These are phyloP conservation scores for Salvelinus namaycush DNA, from an alignment of 2,113 vertebrate species.

Conservation along the genomic window DNA sequence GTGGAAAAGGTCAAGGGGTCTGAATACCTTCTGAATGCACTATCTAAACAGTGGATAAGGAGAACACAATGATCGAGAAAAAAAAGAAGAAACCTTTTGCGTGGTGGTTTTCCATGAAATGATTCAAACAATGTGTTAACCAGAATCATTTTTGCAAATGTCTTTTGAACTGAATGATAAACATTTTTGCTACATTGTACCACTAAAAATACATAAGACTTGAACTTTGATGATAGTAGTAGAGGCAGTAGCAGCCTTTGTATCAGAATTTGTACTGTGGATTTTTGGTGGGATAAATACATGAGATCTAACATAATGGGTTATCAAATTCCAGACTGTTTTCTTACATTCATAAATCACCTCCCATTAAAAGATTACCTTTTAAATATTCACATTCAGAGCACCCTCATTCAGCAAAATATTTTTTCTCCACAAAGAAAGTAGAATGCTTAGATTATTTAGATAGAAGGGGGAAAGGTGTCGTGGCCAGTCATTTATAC, in stretches of 20 bases:
- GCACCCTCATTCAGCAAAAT: neutral
- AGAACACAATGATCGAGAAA: neutral
- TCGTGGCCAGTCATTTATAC: neutral
- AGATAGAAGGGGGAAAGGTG: neutral
- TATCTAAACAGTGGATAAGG: neutral
- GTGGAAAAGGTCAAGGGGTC: too few relatives aligned
- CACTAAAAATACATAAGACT: neutral
- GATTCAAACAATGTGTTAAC: neutral
- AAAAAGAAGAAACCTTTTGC: neutral
- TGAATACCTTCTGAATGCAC: too few relatives aligned
- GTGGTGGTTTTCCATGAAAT: neutral
- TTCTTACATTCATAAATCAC: neutral
- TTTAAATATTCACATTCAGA: constrained; percentile 4
- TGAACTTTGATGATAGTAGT: too few relatives aligned
- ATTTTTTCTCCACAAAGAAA: neutral
- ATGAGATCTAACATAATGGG: neutral
- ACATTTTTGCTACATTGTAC: neutral
- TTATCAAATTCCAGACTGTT: neutral
- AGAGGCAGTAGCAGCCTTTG: too few relatives aligned
- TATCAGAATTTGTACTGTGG: neutral
- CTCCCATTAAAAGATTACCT: neutral
- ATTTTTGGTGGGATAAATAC: neutral
- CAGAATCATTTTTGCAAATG: neutral
- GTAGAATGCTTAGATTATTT: neutral
- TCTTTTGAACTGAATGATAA: neutral